These are phyloP conservation scores for Brachionus manjavacas DNA, from an alignment of 1,140 invertebrate genomes.

Conservation along the genomic window DNA sequence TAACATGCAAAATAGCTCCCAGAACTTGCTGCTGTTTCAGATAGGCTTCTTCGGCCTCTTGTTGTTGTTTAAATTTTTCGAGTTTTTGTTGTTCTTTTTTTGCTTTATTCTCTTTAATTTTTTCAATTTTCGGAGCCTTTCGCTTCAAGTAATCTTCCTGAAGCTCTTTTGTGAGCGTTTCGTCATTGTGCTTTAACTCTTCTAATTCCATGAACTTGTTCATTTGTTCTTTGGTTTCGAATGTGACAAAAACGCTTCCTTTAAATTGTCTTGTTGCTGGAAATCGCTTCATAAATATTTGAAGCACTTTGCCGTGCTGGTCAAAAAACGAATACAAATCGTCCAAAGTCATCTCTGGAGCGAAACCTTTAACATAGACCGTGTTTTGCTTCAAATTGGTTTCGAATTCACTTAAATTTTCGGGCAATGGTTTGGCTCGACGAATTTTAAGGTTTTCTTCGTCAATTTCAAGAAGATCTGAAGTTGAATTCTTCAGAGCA, in stretches of 20 bases:
- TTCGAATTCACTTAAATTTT: slow-evolving; percentile 37
- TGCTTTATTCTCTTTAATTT: slow-evolving; percentile 26
- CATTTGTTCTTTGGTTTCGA: slow-evolving; percentile 34
- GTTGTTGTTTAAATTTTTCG: slow-evolving; percentile 24
- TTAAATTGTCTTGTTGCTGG: slow-evolving; percentile 34
- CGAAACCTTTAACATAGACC: slow-evolving; percentile 38
- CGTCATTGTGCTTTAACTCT: background rate
- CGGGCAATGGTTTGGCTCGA: slow-evolving; percentile 1
- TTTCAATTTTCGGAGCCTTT: slow-evolving; percentile 18
- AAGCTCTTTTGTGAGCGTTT: background rate
- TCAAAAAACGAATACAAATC: slow-evolving; percentile 17
- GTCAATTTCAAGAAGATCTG: slow-evolving; percentile 19
- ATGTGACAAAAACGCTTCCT: slow-evolving; percentile 39
- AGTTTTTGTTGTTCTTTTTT: slow-evolving; percentile 31
- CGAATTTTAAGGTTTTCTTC: slow-evolving; percentile 26
- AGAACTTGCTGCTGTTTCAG: slow-evolving; percentile 5
- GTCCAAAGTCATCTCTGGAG: slow-evolving; percentile 20
- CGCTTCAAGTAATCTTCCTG: slow-evolving; percentile 40
- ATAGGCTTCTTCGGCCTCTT: slow-evolving; percentile 15
- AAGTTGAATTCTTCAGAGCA: background rate
- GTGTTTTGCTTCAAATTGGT: slow-evolving; percentile 11
- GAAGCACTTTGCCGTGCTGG: slow-evolving; percentile 16
- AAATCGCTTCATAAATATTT: slow-evolving; percentile 40
- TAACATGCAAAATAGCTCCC: slow-evolving; percentile 25
- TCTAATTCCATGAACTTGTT: slow-evolving; percentile 31